phyloP scores from a whole-genome alignment of 2,797 vertebrate genomes.

The Danio tinwini region DNA sequence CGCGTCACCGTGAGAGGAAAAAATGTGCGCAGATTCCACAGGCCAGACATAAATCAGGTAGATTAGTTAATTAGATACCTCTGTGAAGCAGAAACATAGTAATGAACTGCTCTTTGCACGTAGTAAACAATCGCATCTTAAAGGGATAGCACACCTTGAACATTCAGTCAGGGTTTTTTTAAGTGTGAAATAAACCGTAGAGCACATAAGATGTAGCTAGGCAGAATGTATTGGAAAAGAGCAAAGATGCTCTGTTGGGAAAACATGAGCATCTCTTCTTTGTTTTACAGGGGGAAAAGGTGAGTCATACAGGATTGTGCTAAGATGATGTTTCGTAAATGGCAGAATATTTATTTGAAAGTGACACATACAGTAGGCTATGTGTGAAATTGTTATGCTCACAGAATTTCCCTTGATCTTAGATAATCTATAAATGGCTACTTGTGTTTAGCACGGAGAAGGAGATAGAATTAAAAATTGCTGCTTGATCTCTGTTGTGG shows the following conservation, averaged over 20 bases:
- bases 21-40: neutral
- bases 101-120: neutral
- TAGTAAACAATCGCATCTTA: neutral
- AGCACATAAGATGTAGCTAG: too few relatives aligned
- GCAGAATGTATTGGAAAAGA: neutral
- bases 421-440: neutral
- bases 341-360: neutral
- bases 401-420: conserved; percentile 1
- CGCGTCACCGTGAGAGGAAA: neutral
- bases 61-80: neutral
- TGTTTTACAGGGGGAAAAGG: neutral
- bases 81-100: neutral
- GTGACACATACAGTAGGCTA: neutral
- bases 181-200: neutral
- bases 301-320: neutral
- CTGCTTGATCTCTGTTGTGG: neutral
- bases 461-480: neutral
- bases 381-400: neutral
- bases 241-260: neutral
- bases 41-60: neutral
- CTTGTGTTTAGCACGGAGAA: neutral
- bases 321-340: neutral
- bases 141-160: neutral
- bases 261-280: neutral
- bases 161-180: neutral